Base-by-base conservation (phyloP, 2,888 invertebrate species). In the Ichneumon xanthorius region DNA sequence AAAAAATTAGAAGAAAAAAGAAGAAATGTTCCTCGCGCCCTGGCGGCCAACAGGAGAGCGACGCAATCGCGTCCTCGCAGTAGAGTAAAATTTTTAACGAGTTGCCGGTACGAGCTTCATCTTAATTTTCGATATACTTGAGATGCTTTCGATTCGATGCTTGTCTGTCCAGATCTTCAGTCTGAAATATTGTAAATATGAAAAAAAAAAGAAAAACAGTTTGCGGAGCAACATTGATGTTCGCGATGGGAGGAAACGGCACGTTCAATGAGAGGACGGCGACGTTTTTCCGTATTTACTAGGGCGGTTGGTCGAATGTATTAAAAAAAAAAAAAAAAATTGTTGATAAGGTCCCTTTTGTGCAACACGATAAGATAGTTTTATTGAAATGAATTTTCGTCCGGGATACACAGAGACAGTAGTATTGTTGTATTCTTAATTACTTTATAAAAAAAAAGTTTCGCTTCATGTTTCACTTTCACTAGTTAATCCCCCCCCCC, bases 241-340 rank as follows among this genome's bases (percentile, higher is more conserved):
- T 63, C 45, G 16, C 72, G 45, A 48, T 1, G 37, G 14, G 33
- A 61, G 37, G 26, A 40, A 50, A 73, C 11, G 45, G 5, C 3
- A 67, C 9, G 67, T 14, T 19, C 67, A 30, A 67, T 53, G 37
- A 30, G 26, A 37, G 16, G 26, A 30, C 11, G n/a, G 40, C 58
- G 58, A 40, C 26, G 70, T 55, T 73, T 75, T 55, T 70, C 48
- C 63, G 73, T 78, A 79, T 85, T 85, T 73, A 78, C 68, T 45
- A 67, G 26, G 65, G 73, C 65, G 53, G 58, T 82, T 76, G 73
- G 55, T 80, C 82, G 79, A 76, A 75, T 89, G 88, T 89, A 88
- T 84, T 85, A 84, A 87, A 84, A 58, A 22, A 19, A 89, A 87
- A 30, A 11, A 26, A 70, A 26, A 48, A 58, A 40, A 81, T 85